phyloP scores from a whole-genome alignment of 2,888 invertebrate species.

The Drosophila koepferae region DNA sequence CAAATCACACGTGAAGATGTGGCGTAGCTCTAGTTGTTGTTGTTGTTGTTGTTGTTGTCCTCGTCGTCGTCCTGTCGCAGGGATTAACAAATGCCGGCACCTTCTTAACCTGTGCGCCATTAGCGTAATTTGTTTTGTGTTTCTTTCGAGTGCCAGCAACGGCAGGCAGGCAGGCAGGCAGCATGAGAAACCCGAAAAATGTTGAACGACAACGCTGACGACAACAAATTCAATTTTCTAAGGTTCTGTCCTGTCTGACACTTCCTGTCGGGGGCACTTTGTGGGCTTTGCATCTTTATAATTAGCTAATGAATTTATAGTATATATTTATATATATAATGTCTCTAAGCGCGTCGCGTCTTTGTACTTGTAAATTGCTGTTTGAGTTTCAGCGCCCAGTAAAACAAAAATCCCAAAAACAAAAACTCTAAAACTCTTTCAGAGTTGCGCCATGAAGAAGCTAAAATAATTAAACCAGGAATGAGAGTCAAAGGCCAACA shows the following conservation, averaged over 20 bases:
- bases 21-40: slow-evolving; percentile 15
- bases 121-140: slow-evolving; percentile 75
- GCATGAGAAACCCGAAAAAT: slow-evolving; percentile 62
- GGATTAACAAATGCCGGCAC: slow-evolving; percentile 62
- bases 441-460: slow-evolving; percentile 59
- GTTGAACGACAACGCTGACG: slow-evolving; percentile 35
- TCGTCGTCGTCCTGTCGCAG: slow-evolving; percentile 41
- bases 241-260: slow-evolving; percentile 44
- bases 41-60: slow-evolving; percentile 12
- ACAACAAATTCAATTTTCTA: slow-evolving; percentile 63
- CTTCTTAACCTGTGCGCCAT: slow-evolving; percentile 74
- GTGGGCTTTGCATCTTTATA: slow-evolving; percentile 40
- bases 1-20: slow-evolving; percentile 54
- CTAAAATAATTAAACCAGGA: slow-evolving; percentile 51
- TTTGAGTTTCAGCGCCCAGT: background rate
- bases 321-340: background rate
- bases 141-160: background rate
- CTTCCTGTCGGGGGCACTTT: slow-evolving; percentile 44
- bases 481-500: slow-evolving; percentile 26
- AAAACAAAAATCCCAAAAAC: slow-evolving; percentile 22
- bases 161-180: background rate
- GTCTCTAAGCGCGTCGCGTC: slow-evolving; percentile 26
- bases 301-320: slow-evolving; percentile 65
- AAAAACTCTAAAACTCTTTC: slow-evolving; percentile 56
- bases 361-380: slow-evolving; percentile 73